Conservation (phyloP, 2,888 invertebrate genomes). For the Leptopilina myrica region DNA sequence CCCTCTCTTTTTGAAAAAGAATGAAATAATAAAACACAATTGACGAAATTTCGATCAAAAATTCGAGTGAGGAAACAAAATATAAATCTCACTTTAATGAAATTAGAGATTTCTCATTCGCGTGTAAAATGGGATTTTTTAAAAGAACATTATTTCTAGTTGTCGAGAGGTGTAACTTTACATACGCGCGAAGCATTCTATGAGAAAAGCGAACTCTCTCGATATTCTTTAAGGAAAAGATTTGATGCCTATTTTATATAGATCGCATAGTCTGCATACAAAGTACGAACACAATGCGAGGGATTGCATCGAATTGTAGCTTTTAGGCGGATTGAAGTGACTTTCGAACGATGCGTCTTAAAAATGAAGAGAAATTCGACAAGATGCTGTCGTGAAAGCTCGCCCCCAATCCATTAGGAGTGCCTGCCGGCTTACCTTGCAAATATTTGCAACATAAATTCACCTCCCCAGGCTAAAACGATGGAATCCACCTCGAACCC, state of each 20-base stretch:
- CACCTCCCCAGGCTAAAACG: slow-evolving; percentile 38
- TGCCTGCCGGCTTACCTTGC: slow-evolving; percentile 46
- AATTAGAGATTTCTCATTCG: no score
- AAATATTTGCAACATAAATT: slow-evolving; percentile 53
- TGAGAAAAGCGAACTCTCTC: not conserved
- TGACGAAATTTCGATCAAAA: no score
- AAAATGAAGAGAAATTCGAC: slow-evolving; percentile 53
- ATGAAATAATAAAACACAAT: no score
- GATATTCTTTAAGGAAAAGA: slow-evolving; percentile 7
- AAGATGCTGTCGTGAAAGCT: slow-evolving; percentile 45
- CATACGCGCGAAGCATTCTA: slow-evolving; percentile 21
- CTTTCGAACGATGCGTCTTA: slow-evolving; percentile 44
- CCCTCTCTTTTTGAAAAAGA: no score
- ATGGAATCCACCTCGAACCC: slow-evolving; percentile 33
- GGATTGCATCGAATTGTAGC: slow-evolving; percentile 46
- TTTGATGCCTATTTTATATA: slow-evolving; percentile 37
- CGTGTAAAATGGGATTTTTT: slow-evolving; percentile 1
- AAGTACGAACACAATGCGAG: slow-evolving; percentile 39
- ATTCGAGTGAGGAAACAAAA: no score
- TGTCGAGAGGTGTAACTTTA: slow-evolving; percentile 23
- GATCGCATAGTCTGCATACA: slow-evolving; percentile 38
- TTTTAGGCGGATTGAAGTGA: slow-evolving; percentile 54
- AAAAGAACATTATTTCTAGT: slow-evolving; percentile 11
- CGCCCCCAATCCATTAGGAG: slow-evolving; percentile 54
- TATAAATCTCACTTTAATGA: no score